A percentile compares a stretch with the other conserved stretches of the same genome.
phyloP scores from a whole-genome alignment of 2,113 vertebrate species.

The Erpornis zantholeuca region DNA sequence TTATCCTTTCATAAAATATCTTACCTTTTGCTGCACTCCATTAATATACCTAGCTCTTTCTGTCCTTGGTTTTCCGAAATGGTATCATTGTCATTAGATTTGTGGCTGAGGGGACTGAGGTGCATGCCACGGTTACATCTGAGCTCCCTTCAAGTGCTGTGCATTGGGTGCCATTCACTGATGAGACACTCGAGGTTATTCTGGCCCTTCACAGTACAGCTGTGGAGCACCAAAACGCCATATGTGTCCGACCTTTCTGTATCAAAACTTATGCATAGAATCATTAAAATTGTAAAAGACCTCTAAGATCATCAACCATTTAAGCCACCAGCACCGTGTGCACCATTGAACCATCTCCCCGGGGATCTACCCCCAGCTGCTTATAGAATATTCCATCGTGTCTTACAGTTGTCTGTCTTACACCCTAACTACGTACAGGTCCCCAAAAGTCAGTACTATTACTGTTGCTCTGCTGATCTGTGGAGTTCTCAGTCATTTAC shows the following conservation, averaged over 20 bases:
- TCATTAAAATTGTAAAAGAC: background rate
- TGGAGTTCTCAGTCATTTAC: background rate
- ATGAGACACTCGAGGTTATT: background rate
- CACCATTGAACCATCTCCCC: background rate
- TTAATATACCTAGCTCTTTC: background rate
- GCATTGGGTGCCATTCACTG: background rate
- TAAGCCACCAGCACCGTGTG: background rate
- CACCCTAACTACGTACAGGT: background rate
- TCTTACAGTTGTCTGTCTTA: background rate
- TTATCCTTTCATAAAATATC: background rate
- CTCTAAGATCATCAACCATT: background rate
- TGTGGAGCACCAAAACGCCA: background rate
- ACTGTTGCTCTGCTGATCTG: background rate
- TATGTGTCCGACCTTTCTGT: accelerated
- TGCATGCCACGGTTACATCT: accelerated
- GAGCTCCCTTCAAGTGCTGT: background rate
- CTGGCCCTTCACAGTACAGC: too few species aligned
- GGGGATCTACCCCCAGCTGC: accelerated
- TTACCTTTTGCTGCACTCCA: accelerated
- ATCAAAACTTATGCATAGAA: background rate
- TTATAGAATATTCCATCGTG: background rate
- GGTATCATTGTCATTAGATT: background rate
- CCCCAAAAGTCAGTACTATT: background rate
- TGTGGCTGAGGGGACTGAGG: background rate
- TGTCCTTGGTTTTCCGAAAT: background rate